A percentile compares a stretch with the other conserved stretches of the same genome.
These are phyloP conservation scores for Apotomis turbidana DNA, from an alignment of 2,888 invertebrate genomes.

Conservation along the genomic window DNA sequence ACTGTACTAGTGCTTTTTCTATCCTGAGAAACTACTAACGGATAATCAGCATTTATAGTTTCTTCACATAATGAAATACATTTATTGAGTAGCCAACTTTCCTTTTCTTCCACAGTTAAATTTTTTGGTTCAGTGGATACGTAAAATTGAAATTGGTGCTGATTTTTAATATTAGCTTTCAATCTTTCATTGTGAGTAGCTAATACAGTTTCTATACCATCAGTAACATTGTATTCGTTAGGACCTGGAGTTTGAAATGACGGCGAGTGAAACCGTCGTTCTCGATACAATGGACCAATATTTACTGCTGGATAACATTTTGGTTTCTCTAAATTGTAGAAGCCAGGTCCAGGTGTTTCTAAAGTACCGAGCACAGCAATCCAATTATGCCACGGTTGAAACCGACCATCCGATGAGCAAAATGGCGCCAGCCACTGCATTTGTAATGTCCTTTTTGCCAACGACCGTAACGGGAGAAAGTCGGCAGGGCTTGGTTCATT, in stretches of 20 bases:
- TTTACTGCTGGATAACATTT: slow-evolving; percentile 61
- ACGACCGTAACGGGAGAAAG: slow-evolving; percentile 46
- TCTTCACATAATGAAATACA: slow-evolving; percentile 61
- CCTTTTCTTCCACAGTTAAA: slow-evolving; percentile 56
- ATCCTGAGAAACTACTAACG: neutral
- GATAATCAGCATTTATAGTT: slow-evolving; percentile 2
- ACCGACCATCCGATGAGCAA: slow-evolving; percentile 65
- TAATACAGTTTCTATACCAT: slow-evolving; percentile 66
- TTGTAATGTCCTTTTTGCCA: slow-evolving; percentile 46
- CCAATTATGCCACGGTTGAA: slow-evolving; percentile 69
- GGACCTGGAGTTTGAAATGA: slow-evolving; percentile 58
- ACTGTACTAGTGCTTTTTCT: slow-evolving; percentile 1
- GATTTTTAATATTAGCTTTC: slow-evolving; percentile 58
- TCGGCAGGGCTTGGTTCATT: slow-evolving; percentile 64
- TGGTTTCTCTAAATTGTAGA: slow-evolving; percentile 58
- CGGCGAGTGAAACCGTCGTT: slow-evolving; percentile 56
- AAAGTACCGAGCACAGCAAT: slow-evolving; percentile 58
- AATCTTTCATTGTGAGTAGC: slow-evolving; percentile 65
- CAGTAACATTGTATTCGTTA: slow-evolving; percentile 59
- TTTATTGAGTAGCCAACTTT: slow-evolving; percentile 55
- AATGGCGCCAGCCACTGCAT: slow-evolving; percentile 65
- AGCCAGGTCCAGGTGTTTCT: slow-evolving; percentile 66
- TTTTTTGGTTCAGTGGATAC: slow-evolving; percentile 47
- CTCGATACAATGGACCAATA: slow-evolving; percentile 62
- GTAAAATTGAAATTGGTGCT: slow-evolving; percentile 58